Base-by-base conservation (phyloP, 2,888 invertebrate species). In the Tuta absoluta region DNA sequence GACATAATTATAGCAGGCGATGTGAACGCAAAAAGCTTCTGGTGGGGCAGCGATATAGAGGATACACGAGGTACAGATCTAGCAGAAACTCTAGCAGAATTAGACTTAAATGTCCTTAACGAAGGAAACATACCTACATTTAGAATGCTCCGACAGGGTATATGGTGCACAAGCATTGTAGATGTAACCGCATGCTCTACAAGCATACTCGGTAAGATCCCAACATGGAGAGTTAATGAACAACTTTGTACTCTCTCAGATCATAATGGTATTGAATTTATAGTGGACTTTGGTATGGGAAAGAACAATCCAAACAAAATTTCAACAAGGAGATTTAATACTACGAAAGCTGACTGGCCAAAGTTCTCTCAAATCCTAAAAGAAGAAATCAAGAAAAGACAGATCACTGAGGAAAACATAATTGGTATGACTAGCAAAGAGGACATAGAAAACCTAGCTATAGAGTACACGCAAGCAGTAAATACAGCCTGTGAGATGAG, bases 1-100 rank as follows among this genome's bases (percentile, higher is more conserved):
- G 28, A 61, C 12, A 53, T 65, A 14, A 58, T 69, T 0, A 33
- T 69, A 0, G 68, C 63, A 21, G 68, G 69, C 5, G 67, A 69
- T 17, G 58, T 45, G 1, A 69, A 69, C 23, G 66, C 65, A 11
- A 63, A 64, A 37, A 69, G 65, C 37, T 23, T 45, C 2, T 69
- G 67, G 67, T 69, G 69, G 66, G 66, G 65, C 5, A 62, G 62
- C 21, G 33, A 14, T 0, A 12, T 17, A 1, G 64, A 64, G 10
- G 62, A 69, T 57, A 8, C 17, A 0, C 21, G 61, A 24, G 61
- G 61, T 12, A 51, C 1, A 5, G 11, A 11, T 2, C 21, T 51
- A 0, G 10, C 21, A 21, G 51, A 51, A 51, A 51, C 51, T 10
- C 12, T 51, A 3, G 51, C 51, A 2, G 51, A 51, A 51, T 17